Percentiles rank a stretch among this genome's conserved stretches.
phyloP scores from a whole-genome alignment of 2,888 invertebrate species.

The Spicauda simplicius region DNA sequence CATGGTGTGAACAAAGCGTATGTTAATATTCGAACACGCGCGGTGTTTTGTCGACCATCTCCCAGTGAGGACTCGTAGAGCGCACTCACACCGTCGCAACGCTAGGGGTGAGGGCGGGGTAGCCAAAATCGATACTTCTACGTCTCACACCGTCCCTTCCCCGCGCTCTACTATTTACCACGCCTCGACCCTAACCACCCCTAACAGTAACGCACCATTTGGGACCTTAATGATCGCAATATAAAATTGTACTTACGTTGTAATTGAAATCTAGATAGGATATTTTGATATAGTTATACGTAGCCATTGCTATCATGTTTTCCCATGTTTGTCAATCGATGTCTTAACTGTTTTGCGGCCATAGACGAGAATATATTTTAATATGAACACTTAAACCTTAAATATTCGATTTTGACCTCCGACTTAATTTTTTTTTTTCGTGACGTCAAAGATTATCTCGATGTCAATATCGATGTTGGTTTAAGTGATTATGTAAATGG shows the following conservation, averaged over 20 bases:
- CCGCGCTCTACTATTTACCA: conserved; percentile 67
- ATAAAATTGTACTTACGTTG: conserved; percentile 69
- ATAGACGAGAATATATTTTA: neutral
- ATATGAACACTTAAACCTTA: neutral
- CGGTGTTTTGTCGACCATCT: conserved; percentile 62
- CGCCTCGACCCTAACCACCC: conserved; percentile 80
- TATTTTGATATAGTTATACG: conserved; percentile 47
- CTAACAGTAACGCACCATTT: conserved; percentile 74
- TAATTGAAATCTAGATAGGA: conserved; percentile 47
- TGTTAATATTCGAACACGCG: conserved; percentile 67
- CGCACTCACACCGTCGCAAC: conserved; percentile 81
- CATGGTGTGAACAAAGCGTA: conserved; percentile 64
- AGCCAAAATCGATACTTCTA: conserved; percentile 82
- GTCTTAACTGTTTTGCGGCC: conserved; percentile 11
- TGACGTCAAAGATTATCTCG: conserved; percentile 30
- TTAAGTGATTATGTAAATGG: conserved; percentile 63
- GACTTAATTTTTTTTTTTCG: neutral
- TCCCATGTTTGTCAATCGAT: conserved; percentile 51
- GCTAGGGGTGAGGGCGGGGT: conserved; percentile 77
- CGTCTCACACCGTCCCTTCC: conserved; percentile 70
- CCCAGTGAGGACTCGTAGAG: conserved; percentile 65
- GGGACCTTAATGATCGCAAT: conserved; percentile 69
- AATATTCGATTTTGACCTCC: neutral
- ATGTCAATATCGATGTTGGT: conserved; percentile 54
- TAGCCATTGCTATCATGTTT: conserved; percentile 54